Conservation (phyloP, 2,888 invertebrate species). For the Venusia cambrica region DNA sequence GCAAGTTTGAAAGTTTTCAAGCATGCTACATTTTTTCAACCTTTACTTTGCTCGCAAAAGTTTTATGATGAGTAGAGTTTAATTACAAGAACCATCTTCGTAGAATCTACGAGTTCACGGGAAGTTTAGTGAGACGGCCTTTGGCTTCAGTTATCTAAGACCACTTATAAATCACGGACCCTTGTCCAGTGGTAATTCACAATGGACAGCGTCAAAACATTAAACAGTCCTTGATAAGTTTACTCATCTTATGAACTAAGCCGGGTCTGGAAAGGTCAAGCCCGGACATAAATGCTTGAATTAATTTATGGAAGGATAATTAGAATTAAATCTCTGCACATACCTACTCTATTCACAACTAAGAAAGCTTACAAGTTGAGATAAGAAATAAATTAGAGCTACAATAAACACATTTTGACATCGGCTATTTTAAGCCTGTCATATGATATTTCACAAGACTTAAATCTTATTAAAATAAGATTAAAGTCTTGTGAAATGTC, state of each 20-base stretch:
- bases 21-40: slow-evolving; percentile 1
- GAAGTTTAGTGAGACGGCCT: slow-evolving; percentile 13
- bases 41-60: slow-evolving; percentile 3
- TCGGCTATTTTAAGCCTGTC: too few species aligned
- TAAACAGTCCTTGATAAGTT: slow-evolving; percentile 34
- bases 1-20: slow-evolving; percentile 2
- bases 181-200: slow-evolving; percentile 59
- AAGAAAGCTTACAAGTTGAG: too few species aligned
- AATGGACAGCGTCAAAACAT: slow-evolving; percentile 37
- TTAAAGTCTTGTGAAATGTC: slow-evolving; percentile 7
- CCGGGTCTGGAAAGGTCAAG: slow-evolving; percentile 20
- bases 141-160: slow-evolving; percentile 55
- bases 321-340: background rate
- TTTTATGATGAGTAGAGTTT: slow-evolving; percentile 2
- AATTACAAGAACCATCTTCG: slow-evolving; percentile 12
- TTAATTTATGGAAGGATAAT: slow-evolving; percentile 6
- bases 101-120: slow-evolving; percentile 5
- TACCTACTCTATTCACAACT: too few species aligned
- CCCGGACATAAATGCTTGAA: slow-evolving; percentile 12
- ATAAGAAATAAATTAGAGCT: too few species aligned
- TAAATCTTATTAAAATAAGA: slow-evolving; percentile 2
- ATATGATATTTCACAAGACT: too few species aligned
- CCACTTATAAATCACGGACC: slow-evolving; percentile 66
- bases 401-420: too few species aligned
- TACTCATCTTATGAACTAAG: slow-evolving; percentile 27